These are phyloP conservation scores for Melieria picta DNA, from an alignment of 2,888 invertebrate species.

Conservation along the genomic window DNA sequence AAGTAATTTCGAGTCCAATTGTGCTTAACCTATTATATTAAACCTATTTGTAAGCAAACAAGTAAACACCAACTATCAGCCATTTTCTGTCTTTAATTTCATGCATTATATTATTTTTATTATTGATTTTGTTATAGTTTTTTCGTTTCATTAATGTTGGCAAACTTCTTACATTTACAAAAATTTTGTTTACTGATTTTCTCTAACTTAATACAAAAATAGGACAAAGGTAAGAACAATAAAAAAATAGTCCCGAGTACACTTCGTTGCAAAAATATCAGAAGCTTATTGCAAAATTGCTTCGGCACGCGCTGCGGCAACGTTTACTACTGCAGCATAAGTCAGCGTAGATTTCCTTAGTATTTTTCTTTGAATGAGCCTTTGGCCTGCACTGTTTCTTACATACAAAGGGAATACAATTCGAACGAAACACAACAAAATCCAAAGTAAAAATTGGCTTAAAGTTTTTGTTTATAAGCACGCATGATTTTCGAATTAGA, in stretches of 20 bases:
- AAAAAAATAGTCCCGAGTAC: conserved; percentile 1
- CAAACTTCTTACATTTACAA: background rate
- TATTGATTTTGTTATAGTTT: background rate
- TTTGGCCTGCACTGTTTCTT: too few relatives aligned
- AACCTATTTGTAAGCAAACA: background rate
- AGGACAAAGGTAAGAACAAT: background rate
- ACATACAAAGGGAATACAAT: too few relatives aligned
- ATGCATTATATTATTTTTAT: background rate
- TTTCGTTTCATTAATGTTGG: background rate
- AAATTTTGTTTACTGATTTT: background rate
- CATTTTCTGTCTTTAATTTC: background rate
- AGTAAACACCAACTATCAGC: background rate
- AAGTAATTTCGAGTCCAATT: background rate
- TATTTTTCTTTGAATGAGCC: too few relatives aligned
- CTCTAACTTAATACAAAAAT: background rate
- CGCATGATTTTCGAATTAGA: too few relatives aligned
- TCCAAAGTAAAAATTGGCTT: too few relatives aligned
- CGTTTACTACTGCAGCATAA: too few relatives aligned
- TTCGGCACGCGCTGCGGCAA: background rate
- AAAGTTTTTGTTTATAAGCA: too few relatives aligned
- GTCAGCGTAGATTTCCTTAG: too few relatives aligned
- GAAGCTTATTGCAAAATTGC: conserved; percentile 44
- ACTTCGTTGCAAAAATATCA: conserved; percentile 33
- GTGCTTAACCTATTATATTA: background rate
- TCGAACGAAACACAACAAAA: too few relatives aligned